phyloP scores from a whole-genome alignment of 2,888 invertebrate species.

The Sipha maydis region DNA sequence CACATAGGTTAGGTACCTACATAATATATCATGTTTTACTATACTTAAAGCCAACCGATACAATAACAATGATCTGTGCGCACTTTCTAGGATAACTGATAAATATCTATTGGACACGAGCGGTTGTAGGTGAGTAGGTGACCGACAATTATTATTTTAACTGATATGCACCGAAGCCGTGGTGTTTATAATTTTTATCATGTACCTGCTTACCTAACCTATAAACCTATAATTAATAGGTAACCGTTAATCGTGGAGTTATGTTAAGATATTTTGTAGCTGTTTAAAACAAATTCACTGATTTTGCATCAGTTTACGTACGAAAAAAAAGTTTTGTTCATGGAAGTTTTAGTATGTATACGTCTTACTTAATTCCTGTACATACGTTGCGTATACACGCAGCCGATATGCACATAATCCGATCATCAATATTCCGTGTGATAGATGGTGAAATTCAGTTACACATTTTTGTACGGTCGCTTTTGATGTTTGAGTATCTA shows the following conservation, averaged over 20 bases:
- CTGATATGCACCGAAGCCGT: too few species aligned
- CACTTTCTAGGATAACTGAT: slow-evolving; percentile 45
- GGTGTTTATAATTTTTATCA: background rate
- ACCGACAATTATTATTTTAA: slow-evolving; percentile 36
- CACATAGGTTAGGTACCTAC: background rate
- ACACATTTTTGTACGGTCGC: background rate
- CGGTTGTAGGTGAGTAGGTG: slow-evolving; percentile 44
- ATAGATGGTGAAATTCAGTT: background rate
- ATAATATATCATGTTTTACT: background rate
- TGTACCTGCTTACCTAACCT: background rate
- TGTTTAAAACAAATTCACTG: background rate
- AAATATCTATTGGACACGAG: slow-evolving; percentile 43
- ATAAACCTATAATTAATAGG: background rate
- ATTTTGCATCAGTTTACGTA: background rate
- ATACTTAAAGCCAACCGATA: background rate
- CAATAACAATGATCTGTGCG: background rate
- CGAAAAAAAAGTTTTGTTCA: too few species aligned
- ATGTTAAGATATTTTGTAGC: background rate
- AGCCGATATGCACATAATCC: background rate
- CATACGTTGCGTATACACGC: too few species aligned
- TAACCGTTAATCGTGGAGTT: background rate
- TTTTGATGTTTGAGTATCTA: background rate
- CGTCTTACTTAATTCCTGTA: background rate
- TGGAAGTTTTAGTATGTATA: too few species aligned
- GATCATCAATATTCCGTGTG: background rate